Conservation (phyloP, 2,888 invertebrate species). For the Embidobia sp. region DNA sequence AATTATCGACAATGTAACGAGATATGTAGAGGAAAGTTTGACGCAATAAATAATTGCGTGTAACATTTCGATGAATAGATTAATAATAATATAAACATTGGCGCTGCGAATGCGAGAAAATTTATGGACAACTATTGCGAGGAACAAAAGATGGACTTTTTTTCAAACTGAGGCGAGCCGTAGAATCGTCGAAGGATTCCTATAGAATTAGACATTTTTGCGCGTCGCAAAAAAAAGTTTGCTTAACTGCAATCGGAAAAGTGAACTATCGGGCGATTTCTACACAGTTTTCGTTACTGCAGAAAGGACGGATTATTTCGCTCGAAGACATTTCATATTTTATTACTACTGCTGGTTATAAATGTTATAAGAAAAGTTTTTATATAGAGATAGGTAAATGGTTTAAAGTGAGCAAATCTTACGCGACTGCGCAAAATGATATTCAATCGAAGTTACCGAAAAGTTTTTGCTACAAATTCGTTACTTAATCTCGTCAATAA, state of each 20-base stretch:
- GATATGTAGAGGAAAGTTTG: conserved; percentile 54
- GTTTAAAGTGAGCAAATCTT: too few relatives aligned
- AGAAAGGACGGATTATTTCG: too few relatives aligned
- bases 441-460: too few relatives aligned
- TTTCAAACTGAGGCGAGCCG: conserved; percentile 7
- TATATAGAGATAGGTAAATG: too few relatives aligned
- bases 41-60: conserved; percentile 60
- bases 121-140: conserved; percentile 47
- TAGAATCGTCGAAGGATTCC: conserved; percentile 31
- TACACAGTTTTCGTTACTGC: neutral
- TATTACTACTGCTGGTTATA: too few relatives aligned
- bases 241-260: conserved; percentile 6
- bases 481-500: too few relatives aligned
- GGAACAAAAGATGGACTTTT: conserved; percentile 34
- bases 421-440: too few relatives aligned
- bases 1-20: conserved; percentile 59
- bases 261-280: neutral
- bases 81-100: conserved; percentile 57
- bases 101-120: conserved; percentile 38
- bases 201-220: conserved; percentile 27
- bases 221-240: neutral
- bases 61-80: conserved; percentile 58
- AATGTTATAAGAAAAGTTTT: too few relatives aligned
- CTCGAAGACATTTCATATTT: too few relatives aligned
- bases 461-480: too few relatives aligned